Base-by-base conservation (phyloP, 2,888 invertebrate species). In the Drosophila fulvimacula region DNA sequence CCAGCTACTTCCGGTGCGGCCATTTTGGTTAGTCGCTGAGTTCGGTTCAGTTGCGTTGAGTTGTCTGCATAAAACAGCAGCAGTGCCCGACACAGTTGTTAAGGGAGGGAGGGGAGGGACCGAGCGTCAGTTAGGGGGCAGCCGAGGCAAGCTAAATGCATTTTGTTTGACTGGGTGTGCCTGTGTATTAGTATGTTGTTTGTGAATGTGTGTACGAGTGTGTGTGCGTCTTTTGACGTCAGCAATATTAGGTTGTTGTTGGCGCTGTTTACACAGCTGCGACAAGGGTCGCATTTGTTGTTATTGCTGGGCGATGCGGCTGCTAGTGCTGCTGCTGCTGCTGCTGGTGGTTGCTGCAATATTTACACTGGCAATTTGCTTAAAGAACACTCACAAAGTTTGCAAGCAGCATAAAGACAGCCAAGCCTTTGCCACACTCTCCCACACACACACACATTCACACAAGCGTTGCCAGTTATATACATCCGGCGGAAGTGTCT, bases 341-440 rank as follows among this genome's bases (percentile, higher is more conserved):
- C 36, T 69, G 19, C 49, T 34, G 15, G 21, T 58, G 73, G 71
- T 72, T 73, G 71, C 66, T 83, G 82, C 87, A 83, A 83, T 84
- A 83, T 87, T 83, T 86, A 83, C 82, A 81, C 73, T 84, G 84
- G 76, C 82, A 87, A 83, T 84, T 83, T 84, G 81, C 87, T 78
- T 76, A 76, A 68, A 83, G 75, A 71, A 71, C 73, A 77, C 81
- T 76, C 70, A 62, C 68, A 36, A 73, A 68, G 57, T 34, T 59
- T 73, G 42, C n/a, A 51, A 48, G 55, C 73, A 46, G 44, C 21
- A 48, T 34, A 48, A 60, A 58, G 44, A 58, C 67, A 55, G 46
- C 42, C 60, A 75, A 61, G 51, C 55, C 57, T 49, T 52, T 38
- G 17, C 56, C 49, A 60, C 32, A 65, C 21, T 42, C 21, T 61